phyloP scores from a whole-genome alignment of 2,113 vertebrate species.

The Cygnus buccinator region DNA sequence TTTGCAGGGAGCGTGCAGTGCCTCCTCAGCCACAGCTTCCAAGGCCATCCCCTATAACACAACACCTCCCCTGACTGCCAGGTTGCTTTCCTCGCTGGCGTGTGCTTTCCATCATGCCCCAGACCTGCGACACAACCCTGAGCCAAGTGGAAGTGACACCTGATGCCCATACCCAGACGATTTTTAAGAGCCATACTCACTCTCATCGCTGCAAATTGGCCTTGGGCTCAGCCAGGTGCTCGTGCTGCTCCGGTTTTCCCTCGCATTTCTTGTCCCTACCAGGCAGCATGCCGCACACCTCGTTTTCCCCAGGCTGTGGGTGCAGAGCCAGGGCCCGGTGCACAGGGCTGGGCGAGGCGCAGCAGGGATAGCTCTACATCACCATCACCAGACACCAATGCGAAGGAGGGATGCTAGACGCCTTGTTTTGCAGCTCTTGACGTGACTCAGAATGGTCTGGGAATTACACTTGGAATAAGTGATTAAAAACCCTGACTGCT shows the following conservation, averaged over 20 bases:
- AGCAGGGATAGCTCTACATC: not conserved
- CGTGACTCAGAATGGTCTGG: not conserved
- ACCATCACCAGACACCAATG: fast-evolving
- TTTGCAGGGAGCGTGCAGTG: not conserved
- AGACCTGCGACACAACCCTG: fast-evolving
- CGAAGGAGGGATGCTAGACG: not conserved
- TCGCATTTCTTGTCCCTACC: not conserved
- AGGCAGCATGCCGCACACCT: not conserved
- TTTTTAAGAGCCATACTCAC: not conserved
- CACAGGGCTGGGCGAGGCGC: not conserved
- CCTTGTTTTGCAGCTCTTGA: not conserved
- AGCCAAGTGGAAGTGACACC: not conserved
- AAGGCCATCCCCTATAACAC: not conserved
- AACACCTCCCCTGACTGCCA: not conserved
- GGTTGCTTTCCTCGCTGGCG: fast-evolving
- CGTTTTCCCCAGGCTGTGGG: fast-evolving
- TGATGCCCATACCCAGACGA: not conserved
- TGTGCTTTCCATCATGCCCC: fast-evolving
- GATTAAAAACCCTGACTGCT: not conserved
- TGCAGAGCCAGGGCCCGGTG: not conserved
- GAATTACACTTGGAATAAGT: conserved; percentile 15
- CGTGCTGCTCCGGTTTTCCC: fast-evolving
- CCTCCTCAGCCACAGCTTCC: not conserved
- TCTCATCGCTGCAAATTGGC: fast-evolving
- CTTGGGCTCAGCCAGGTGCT: not conserved